Evolutionary conservation across 2,888 invertebrate species (phyloP), one percentile per base, ranked within the genome.

Genomic region (Latrodectus hesperus): DNA sequence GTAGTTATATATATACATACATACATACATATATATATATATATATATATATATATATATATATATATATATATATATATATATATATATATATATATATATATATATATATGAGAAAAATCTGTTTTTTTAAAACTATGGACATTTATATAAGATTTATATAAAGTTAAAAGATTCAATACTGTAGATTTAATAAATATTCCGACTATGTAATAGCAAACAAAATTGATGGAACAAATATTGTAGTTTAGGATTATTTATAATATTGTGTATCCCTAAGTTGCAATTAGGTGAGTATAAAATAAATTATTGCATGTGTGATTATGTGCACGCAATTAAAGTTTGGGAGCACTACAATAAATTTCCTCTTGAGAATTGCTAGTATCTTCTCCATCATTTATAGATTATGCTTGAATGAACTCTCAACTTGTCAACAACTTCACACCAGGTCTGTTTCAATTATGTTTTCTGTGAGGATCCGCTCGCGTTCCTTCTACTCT

Each of bases 401-500:
- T 49, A 22, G 26, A 71, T 67, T 52, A 49, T 77, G 51, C 17
- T 22, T 77, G 77, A 77, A 77, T 68, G 26, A 77, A 52, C 77
- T 17, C 77, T 77, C 67, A 77, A 77, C 77, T 26, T 67, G 68
- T 68, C 67, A 76, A 60, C 76, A 76, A 76, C 76, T 76, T 76
- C 76, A 76, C 80, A 82, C 82, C 53, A 68, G 64, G 76, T 76
- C 83, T 76, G 70, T 76, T 83, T 83, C 83, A 83, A 83, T 83
- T 83, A 83, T 77, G 71, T 71, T 83, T 83, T 83, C 76, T 76
- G 52, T 64, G 64, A 60, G 55, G 65, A 71, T 71, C 73, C 68
- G 68, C 76, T 68, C 71, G 83, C 70, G 70, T 75, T 76, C 60
- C 51, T 60, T 72, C 74, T 68, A 75, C 68, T 60, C 67, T 68